Percentiles rank a stretch among this genome's conserved stretches.
Conservation (phyloP, 2,113 vertebrate species). For the Rafetus swinhoei region DNA sequence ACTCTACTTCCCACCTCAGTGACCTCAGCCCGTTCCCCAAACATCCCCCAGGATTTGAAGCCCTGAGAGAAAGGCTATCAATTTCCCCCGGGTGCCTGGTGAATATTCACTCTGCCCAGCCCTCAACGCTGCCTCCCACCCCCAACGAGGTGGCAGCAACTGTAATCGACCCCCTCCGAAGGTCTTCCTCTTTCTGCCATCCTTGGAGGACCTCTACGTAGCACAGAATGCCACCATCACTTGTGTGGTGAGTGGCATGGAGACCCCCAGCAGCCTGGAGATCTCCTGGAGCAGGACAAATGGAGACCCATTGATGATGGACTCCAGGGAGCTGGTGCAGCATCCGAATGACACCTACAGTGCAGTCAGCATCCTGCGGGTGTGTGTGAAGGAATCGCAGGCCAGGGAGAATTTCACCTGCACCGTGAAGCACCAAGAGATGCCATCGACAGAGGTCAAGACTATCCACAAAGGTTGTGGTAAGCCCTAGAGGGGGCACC, state of each 20-base stretch:
- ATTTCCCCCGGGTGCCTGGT: too few species aligned
- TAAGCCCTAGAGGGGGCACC: not conserved
- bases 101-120: too few species aligned
- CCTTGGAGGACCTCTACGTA: conserved; percentile 37
- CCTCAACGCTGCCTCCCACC: too few species aligned
- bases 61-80: too few species aligned
- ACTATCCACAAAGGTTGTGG: not conserved
- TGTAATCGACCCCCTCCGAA: not conserved
- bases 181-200: conserved; percentile 6
- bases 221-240: conserved; percentile 40
- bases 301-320: not conserved
- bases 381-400: conserved; percentile 64
- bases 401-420: not conserved
- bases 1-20: too few species aligned
- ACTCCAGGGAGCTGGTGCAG: fast-evolving
- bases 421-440: conserved; percentile 33
- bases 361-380: not conserved
- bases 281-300: conserved; percentile 35
- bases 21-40: too few species aligned
- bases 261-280: not conserved
- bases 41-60: too few species aligned
- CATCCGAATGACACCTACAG: conserved; percentile 33
- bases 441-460: not conserved
- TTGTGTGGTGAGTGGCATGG: conserved; percentile 60
- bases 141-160: not conserved